Base-by-base conservation (phyloP, 2,113 vertebrate genomes). In the Zapus hudsonius region DNA sequence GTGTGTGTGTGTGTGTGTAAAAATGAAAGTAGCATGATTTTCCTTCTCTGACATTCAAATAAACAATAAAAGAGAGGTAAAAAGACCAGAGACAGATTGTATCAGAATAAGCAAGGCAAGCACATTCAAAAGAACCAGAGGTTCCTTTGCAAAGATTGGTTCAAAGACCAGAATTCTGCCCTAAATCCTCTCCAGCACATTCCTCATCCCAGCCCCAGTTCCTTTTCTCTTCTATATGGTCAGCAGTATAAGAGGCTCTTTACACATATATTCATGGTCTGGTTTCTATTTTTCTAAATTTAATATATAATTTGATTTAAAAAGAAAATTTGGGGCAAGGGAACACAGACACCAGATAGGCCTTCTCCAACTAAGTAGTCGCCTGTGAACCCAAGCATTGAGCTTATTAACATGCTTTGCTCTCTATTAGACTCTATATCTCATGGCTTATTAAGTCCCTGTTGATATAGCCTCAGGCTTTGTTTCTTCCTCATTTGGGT, bases 371-470 rank as follows among this genome's bases (percentile, higher is more conserved):
- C 81, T 89, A 87, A 92, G 40, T 94, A 93, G 72, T 66, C 74
- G 52, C 91, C 76, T 47, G 84, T 61, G 63, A 95, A 81, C 73
- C 44, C n/a, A 38, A 92, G 81, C 63, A 81, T 94, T 55, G 78
- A 92, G 87, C 84, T 96, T 94, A 93, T 95, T 96, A 94, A 94
- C 93, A 96, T 85, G 73, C 78, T 94, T 89, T 94, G 81, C 84
- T 96, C 84, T 95, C 93, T 82, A 74, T 95, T 91, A 94, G 87
- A 81, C 57, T 95, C 87, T 91, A 87, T 89, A 91, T 92, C 91
- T 76, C 78, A 78, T 95, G 96, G 87, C 91, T 95, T 87, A 91
- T 96, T 96, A 96, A 95, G 92, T 95, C 84, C 87, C 80, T 82
- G 89, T 94, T 91, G 93, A 84, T 95, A 40, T 29, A 82, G 82